Evolutionary conservation across 2,113 vertebrate genomes (phyloP), one percentile per base, ranked within the genome.

Genomic region (Periophthalmus modestus): DNA sequence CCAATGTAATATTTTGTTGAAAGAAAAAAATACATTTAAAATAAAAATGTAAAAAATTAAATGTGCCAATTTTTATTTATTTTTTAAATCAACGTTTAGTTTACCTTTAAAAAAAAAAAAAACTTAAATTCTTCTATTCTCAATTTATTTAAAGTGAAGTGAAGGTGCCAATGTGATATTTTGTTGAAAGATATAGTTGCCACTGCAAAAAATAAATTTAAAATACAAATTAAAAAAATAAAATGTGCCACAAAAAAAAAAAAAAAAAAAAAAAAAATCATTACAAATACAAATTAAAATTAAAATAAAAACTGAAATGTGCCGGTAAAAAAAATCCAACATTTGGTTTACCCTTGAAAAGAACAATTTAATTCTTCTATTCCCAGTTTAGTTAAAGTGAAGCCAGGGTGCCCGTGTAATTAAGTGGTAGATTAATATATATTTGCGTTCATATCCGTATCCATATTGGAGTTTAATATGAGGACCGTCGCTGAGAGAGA

Each of bases 401-500:
- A 84, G 82, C 82, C 66, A 74, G 81, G 86, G 90, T 94, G 93
- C 88, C 47, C 85, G 85, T 80, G 88, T 94, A 94, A 95, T 95
- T 95, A 94, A 81, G 86, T 85, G 87, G 80, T 87, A 91, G 91
- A 95, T 93, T 86, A 94, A 91, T 84, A 82, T 86, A 88, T 86
- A 88, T 93, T 91, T 85, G 86, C 80, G 86, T 93, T 89, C 91
- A 85, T 87, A 77, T 86, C 84, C 77, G 78, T 94, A 85, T 83
- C 85, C 92, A 87, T 80, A 84, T 66, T 23, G 9, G 77, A 91
- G 90, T 87, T 88, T 89, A 93, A 91, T 82, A 89, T 21, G 63
- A 66, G n/a, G 39, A 94, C 92, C 75, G 86, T 88, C 85, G 70
- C 77, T 82, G 92, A 94, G 95, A 94, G 94, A 94, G 94, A 80